A percentile compares a stretch with the other conserved stretches of the same genome.
Conservation (phyloP, 2,888 invertebrate genomes). For the Philopedon plagiatum region DNA sequence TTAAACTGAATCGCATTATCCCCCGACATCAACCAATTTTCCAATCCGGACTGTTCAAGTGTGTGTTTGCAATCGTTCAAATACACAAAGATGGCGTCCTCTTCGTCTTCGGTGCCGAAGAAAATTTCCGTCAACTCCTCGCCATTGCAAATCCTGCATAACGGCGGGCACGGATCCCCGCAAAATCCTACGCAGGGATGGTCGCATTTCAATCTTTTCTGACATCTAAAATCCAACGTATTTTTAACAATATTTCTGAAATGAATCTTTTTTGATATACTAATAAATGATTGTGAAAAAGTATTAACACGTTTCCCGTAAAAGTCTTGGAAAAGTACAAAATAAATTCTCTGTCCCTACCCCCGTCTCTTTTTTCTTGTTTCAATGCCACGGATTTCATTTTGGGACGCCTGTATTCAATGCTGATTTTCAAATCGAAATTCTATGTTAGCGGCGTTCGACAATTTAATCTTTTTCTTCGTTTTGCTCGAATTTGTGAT, state of each 20-base stretch:
- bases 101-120: conserved; percentile 59
- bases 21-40: conserved; percentile 56
- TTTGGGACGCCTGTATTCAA: too few species aligned
- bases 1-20: conserved; percentile 58
- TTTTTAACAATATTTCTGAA: not conserved
- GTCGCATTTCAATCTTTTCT: conserved; percentile 67
- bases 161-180: conserved; percentile 68
- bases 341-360: too few species aligned
- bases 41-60: conserved; percentile 57
- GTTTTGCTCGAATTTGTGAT: too few species aligned
- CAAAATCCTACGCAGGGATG: conserved; percentile 67
- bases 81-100: conserved; percentile 57
- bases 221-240: conserved; percentile 31
- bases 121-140: conserved; percentile 55
- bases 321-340: too few species aligned
- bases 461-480: too few species aligned
- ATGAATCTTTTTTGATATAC: too few species aligned
- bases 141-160: conserved; percentile 57
- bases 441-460: too few species aligned
- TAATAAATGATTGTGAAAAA: too few species aligned
- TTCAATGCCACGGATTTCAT: too few species aligned
- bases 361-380: too few species aligned
- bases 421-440: too few species aligned
- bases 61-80: conserved; percentile 59
- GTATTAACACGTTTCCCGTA: too few species aligned